A percentile compares a stretch with the other conserved stretches of the same genome.
phyloP scores from a whole-genome alignment of 2,113 vertebrate species.

The Silurus meridionalis region DNA sequence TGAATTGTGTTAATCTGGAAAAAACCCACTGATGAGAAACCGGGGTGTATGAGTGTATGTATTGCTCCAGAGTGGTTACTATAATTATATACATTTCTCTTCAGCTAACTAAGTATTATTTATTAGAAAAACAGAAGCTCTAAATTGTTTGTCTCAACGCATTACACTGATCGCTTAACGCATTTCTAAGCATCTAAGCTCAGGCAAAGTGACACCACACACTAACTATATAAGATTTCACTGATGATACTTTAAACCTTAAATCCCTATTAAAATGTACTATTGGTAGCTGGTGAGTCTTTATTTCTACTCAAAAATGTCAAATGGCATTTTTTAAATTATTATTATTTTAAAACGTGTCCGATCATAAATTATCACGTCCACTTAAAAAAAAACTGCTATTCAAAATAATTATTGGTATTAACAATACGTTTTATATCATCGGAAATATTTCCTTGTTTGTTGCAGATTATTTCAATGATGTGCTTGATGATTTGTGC shows the following conservation, averaged over 20 bases:
- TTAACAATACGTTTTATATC: neutral
- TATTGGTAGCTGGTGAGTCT: no score
- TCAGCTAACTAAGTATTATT: neutral
- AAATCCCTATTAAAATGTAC: neutral
- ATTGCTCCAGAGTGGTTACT: conserved; percentile 19
- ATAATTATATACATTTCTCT: neutral
- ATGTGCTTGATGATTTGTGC: neutral
- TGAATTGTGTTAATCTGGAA: neutral
- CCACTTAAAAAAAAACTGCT: neutral
- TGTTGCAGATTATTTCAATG: neutral
- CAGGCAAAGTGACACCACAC: no score
- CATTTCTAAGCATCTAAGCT: neutral
- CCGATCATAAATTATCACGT: no score
- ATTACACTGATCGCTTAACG: neutral
- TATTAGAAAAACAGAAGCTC: neutral
- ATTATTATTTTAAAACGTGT: neutral
- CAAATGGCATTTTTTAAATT: neutral
- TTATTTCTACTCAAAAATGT: neutral
- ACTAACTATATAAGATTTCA: neutral
- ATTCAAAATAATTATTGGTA: neutral
- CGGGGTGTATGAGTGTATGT: neutral
- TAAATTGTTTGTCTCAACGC: neutral
- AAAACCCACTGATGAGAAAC: conserved; percentile 6
- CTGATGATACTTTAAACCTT: neutral
- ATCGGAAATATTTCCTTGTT: no score